Evolutionary conservation across 2,113 vertebrate genomes (phyloP).

Genomic region (Morone saxatilis): DNA sequence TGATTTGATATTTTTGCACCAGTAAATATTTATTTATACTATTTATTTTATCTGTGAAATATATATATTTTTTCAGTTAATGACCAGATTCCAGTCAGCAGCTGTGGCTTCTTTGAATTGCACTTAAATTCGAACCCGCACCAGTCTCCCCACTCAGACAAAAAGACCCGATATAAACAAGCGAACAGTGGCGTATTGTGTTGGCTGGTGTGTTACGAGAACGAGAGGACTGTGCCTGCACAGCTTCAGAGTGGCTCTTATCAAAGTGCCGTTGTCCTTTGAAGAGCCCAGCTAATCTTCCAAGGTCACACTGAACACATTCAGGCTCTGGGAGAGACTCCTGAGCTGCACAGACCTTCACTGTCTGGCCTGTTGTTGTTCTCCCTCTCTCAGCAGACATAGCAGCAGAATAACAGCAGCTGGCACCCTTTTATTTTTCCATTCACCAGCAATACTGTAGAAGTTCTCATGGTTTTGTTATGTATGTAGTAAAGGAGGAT

Average conservation of each 20-base stretch:
- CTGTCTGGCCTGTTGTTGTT: constrained; percentile 18
- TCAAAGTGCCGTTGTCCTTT: constrained; percentile 62
- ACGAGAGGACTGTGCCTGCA: constrained; percentile 5
- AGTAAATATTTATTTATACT: too few species aligned
- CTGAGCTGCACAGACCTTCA: constrained; percentile 18
- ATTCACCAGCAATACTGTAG: background rate
- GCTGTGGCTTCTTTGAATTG: background rate
- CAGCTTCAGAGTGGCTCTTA: constrained; percentile 36
- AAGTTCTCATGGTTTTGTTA: background rate
- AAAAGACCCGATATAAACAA: constrained; percentile 13
- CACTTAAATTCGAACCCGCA: background rate
- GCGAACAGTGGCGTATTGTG: constrained; percentile 55
- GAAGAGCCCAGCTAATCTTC: constrained; percentile 23
- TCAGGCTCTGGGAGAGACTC: constrained; percentile 20
- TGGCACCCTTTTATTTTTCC: background rate
- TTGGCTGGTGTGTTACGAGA: background rate
- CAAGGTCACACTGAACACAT: constrained; percentile 45
- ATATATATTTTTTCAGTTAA: background rate
- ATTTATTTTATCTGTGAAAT: background rate
- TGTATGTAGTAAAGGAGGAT: background rate
- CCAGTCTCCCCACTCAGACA: constrained; percentile 22
- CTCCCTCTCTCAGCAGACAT: background rate
- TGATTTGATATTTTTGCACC: too few species aligned
- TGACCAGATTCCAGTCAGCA: background rate
- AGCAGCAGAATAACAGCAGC: constrained; percentile 1